Conservation (phyloP, 2,888 invertebrate species). For the Liposcelis brunnea region DNA sequence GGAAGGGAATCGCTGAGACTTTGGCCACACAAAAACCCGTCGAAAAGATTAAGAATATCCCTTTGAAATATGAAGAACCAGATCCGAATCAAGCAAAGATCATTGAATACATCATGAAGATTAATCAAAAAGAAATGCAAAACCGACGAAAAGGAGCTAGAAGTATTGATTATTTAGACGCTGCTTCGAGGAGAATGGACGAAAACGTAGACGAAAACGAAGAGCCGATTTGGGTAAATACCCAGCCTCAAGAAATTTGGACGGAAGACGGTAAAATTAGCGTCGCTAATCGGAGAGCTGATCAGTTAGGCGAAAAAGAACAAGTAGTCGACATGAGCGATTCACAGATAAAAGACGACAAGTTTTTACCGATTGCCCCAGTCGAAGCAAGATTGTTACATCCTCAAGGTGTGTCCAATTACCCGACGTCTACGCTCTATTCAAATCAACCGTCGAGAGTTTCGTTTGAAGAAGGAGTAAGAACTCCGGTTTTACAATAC, state of each 20-base stretch:
- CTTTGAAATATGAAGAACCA: not conserved
- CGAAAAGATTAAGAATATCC: not conserved
- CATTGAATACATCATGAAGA: constrained; percentile 3
- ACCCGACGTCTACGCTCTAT: constrained; percentile 47
- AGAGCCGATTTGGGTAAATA: constrained; percentile 4
- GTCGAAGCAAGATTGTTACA: constrained; percentile 56
- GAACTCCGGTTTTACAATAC: constrained; percentile 59
- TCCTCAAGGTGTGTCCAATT: constrained; percentile 39
- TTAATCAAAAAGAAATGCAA: constrained; percentile 5
- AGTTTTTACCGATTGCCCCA: constrained; percentile 22
- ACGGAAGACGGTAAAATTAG: constrained; percentile 2
- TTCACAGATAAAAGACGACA: not conserved
- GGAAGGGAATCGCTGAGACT: constrained; percentile 6
- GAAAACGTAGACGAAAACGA: constrained; percentile 8
- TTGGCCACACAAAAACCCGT: constrained; percentile 10
- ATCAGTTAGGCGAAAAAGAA: constrained; percentile 12
- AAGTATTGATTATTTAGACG: not conserved
- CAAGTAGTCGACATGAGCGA: constrained; percentile 2
- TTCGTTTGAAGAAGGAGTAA: constrained; percentile 48
- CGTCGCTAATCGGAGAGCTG: not conserved
- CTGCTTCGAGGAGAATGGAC: not conserved
- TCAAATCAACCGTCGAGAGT: constrained; percentile 25
- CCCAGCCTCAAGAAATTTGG: constrained; percentile 4
- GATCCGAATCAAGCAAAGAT: constrained; percentile 1
- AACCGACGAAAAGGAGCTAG: not conserved